Evolutionary conservation across 2,113 vertebrate genomes (phyloP), one percentile per base, ranked within the genome.

Genomic region (Macquaria australasica): DNA sequence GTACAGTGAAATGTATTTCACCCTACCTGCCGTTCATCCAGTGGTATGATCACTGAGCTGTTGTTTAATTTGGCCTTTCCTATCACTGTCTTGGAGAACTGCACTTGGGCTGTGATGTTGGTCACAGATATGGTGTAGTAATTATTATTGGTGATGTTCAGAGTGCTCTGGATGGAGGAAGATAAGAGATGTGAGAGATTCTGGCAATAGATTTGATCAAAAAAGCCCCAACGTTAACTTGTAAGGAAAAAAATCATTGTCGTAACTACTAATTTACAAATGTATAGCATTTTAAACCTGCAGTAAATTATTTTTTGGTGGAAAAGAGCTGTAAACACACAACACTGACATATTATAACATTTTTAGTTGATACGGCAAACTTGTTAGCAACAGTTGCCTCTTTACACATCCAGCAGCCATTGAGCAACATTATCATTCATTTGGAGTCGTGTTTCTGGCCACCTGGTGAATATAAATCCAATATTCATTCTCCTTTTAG

Each of bases 71-170:
- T 96, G 84, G 97, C 94, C 89, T 99, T 98, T 41, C 98, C 98
- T 74, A 98, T 98, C 87, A 99, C 97, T 0, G 98, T 99, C 95
- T 98, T 98, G 67, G 97, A 97, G 95, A 98, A 98, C 89, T 98
- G 97, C 79, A 99, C 97, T 86, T 98, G 97, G 14, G 97, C 97
- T 72, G 97, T 99, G 90, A 99, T 97, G 85, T 98, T 98, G 91
- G 97, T 96, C 83, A 99, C 97, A 83, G 97, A 96, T 79, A 98
- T 96, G 41, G 98, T 95, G 53, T 99, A 99, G 88, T 97, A 98
- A 92, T 98, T 99, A 87, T 99, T 99, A 88, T 99, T 99, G 0
- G 97, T 99, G 95, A 99, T 99, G 94, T 98, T 99, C 88, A 99
- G 79, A 0, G 97, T 97, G 85, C 96, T 99, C 98, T 99, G 92